Conservation (phyloP, 2,888 invertebrate species). For the Amphipoea lucens region DNA sequence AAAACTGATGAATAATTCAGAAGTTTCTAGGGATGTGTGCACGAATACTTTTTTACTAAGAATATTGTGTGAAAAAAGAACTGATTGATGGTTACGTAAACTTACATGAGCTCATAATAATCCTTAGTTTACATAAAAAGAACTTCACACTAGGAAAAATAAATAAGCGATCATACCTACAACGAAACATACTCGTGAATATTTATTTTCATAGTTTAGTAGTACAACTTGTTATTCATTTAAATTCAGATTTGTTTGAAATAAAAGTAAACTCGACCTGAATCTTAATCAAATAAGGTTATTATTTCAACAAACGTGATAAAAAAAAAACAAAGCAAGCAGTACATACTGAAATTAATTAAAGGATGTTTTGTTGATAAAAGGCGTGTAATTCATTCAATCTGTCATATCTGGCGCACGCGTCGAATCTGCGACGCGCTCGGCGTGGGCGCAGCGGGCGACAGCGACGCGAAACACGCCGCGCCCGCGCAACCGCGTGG, state of each 20-base stretch:
- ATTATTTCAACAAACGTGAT: not conserved
- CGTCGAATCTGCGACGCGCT: constrained; percentile 54
- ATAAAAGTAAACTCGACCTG: constrained; percentile 3
- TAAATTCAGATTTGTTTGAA: constrained; percentile 20
- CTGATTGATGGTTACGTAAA: constrained; percentile 52
- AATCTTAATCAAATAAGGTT: constrained; percentile 5
- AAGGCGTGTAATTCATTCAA: constrained; percentile 31
- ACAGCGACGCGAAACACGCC: constrained; percentile 59
- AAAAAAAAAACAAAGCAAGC: not conserved
- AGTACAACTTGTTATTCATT: constrained; percentile 5
- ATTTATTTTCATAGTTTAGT: constrained; percentile 29
- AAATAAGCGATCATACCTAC: constrained; percentile 11
- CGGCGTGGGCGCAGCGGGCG: constrained; percentile 66
- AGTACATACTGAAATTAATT: not conserved
- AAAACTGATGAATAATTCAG: constrained; percentile 28
- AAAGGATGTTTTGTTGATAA: constrained; percentile 35
- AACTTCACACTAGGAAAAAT: constrained; percentile 21
- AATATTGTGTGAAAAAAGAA: constrained; percentile 19
- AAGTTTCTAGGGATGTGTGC: constrained; percentile 24
- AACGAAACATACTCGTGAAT: constrained; percentile 14
- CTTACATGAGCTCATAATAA: constrained; percentile 36
- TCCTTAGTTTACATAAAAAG: constrained; percentile 33
- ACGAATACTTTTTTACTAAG: constrained; percentile 16
- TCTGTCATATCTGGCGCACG: constrained; percentile 62
- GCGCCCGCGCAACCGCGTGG: constrained; percentile 53